Percentiles rank a stretch among this genome's conserved stretches.
Evolutionary conservation across 2,797 vertebrate genomes (phyloP).

Genomic region (Arremon aurantiirostris): DNA sequence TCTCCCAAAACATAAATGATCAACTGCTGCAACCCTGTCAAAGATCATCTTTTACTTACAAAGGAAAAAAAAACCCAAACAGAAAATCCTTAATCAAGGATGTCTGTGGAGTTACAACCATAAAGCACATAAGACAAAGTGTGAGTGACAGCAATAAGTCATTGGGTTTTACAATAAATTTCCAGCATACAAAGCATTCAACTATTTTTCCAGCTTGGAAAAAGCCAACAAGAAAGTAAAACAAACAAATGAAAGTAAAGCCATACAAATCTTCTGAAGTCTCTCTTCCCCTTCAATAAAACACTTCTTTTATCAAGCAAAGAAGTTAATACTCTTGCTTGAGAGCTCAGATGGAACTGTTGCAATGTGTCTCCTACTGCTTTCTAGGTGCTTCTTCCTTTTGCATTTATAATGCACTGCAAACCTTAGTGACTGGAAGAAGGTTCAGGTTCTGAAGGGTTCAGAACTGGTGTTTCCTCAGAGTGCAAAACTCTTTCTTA

Average conservation of each 20-base stretch:
- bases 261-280: neutral
- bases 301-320: neutral
- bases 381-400: neutral
- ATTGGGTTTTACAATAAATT: neutral
- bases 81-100: neutral
- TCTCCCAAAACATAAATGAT: neutral
- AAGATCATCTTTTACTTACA: neutral
- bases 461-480: neutral
- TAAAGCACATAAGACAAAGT: neutral
- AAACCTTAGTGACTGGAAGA: neutral
- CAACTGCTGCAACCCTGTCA: neutral
- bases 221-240: neutral
- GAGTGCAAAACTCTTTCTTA: conserved; percentile 52
- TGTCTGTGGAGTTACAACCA: neutral
- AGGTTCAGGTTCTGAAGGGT: neutral
- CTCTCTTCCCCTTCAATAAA: neutral
- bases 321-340: neutral
- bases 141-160: neutral
- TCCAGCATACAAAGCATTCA: neutral
- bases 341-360: neutral
- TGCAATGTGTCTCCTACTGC: neutral
- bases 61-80: neutral
- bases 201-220: neutral
- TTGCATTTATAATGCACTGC: neutral
- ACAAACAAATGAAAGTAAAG: neutral